Evolutionary conservation across 2,888 invertebrate genomes (phyloP).

Genomic region (Lithophane leautieri): DNA sequence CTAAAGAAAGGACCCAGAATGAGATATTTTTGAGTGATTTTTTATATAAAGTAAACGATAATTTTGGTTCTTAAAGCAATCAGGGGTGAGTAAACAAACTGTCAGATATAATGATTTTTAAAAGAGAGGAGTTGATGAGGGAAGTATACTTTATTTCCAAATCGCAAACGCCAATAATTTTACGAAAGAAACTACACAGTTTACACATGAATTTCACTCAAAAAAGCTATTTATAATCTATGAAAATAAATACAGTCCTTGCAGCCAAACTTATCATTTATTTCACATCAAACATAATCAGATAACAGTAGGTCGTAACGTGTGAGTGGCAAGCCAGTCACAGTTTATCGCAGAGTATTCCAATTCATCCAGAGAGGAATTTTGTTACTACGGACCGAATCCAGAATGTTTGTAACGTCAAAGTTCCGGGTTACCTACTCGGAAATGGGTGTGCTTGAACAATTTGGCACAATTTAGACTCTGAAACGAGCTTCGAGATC

Average conservation of each 20-base stretch:
- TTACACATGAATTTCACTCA: background rate
- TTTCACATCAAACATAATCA: constrained; percentile 1
- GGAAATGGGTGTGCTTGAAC: background rate
- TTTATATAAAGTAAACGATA: too few species aligned
- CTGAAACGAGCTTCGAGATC: background rate
- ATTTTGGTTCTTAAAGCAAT: too few species aligned
- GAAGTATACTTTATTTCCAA: background rate
- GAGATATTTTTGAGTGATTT: too few species aligned
- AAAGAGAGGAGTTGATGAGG: too few species aligned
- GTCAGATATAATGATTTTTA: background rate
- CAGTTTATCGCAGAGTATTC: constrained; percentile 16
- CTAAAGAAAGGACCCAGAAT: too few species aligned
- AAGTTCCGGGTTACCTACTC: background rate
- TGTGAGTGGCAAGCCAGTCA: constrained; percentile 13
- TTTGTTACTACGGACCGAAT: background rate
- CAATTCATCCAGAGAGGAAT: constrained; percentile 12
- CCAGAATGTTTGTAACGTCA: constrained; percentile 2
- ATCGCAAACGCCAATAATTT: background rate
- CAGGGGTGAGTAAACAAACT: background rate
- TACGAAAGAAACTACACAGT: too few species aligned
- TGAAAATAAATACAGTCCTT: constrained; percentile 2
- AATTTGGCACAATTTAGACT: background rate
- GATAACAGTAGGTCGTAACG: constrained; percentile 12
- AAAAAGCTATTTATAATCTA: background rate
- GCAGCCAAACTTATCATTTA: constrained; percentile 14